Evolutionary conservation across 2,113 vertebrate species (phyloP), one percentile per base, ranked within the genome.

Genomic region (Zosterops hypoxanthus): DNA sequence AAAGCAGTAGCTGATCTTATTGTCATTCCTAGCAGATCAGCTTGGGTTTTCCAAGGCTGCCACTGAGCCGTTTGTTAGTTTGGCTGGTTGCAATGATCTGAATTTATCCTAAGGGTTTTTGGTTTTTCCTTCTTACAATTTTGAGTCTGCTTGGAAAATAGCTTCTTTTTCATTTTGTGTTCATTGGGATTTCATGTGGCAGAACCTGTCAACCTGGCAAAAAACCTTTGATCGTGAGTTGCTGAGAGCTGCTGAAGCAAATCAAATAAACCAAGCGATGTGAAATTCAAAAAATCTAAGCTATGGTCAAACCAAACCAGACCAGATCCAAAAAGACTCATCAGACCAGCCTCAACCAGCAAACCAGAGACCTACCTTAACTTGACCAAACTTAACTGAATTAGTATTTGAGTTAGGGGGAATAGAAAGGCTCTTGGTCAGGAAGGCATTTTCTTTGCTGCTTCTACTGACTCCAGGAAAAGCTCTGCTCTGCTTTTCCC

Each of bases 1-100:
- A 96, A 96, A 95, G 89, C 87, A 92, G 88, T 82, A 92, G 63
- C 82, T 87, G 73, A 92, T 91, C 85, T 80, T 81, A 89, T 56
- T 95, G 73, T 83, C 59, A 88, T 94, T 96, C 92, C 77, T 66
- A 91, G 81, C 59, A 92, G 85, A 92, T 64, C 80, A 89, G 73
- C 2, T 34, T n/a, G 88, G 79, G 79, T 94, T 96, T 96, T 91
- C 82, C 53, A 70, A 91, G 55, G 65, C 56, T 92, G 71, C 41
- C 3, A 2, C 55, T 64, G 70, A 71, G 50, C 46, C 55, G 26
- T 5, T 68, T 83, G 77, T 94, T 92, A 65, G 36, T 65, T 92
- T 88, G 84, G 60, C 46, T 92, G 64, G 70, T 85, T 95, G 84
- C 90, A 88, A 85, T 46, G 55, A 93, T 81, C 49, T 85, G 60